A percentile compares a stretch with the other conserved stretches of the same genome.
Evolutionary conservation across 2,797 vertebrate species (phyloP).

Genomic region (Orestias chungarensis): DNA sequence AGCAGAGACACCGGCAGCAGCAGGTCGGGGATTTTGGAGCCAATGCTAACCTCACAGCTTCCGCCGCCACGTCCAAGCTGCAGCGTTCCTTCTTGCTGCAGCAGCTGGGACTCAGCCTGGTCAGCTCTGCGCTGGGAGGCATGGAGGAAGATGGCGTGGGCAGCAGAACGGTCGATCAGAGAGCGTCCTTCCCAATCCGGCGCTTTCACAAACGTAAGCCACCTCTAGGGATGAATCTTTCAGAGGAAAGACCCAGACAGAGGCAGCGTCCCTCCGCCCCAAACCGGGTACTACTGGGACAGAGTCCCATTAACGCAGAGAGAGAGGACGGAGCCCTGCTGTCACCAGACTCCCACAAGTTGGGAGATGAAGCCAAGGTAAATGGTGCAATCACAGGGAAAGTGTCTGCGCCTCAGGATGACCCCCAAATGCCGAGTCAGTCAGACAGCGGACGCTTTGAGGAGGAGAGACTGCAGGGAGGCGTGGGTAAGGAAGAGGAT

Average conservation of each 20-base stretch:
- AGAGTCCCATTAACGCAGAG: slow-evolving; percentile 71
- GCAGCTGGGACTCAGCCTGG: slow-evolving; percentile 94
- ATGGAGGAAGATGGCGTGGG: slow-evolving; percentile 81
- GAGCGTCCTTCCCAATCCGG: slow-evolving; percentile 86
- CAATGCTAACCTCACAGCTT: slow-evolving; percentile 55
- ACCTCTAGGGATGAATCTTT: slow-evolving; percentile 74
- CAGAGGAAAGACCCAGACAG: slow-evolving; percentile 86
- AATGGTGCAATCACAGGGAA: slow-evolving; percentile 54
- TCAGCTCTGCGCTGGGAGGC: slow-evolving; percentile 90
- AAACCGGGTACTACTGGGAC: slow-evolving; percentile 78
- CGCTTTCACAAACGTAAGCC: slow-evolving; percentile 95
- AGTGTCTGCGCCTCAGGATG: slow-evolving; percentile 82
- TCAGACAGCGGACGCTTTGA: slow-evolving; percentile 87
- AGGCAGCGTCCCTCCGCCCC: slow-evolving; percentile 83
- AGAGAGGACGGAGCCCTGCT: slow-evolving; percentile 83
- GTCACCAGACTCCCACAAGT: slow-evolving; percentile 89
- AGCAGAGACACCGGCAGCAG: slow-evolving; percentile 82
- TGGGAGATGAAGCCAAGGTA: slow-evolving; percentile 77
- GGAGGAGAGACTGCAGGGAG: slow-evolving; percentile 69
- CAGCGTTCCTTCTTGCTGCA: slow-evolving; percentile 96
- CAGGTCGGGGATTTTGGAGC: slow-evolving; percentile 69
- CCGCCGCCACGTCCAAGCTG: slow-evolving; percentile 78
- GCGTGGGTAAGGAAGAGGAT: slow-evolving; percentile 79
- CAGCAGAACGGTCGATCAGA: slow-evolving; percentile 82
- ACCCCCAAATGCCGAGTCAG: slow-evolving; percentile 94